Evolutionary conservation across 2,888 invertebrate genomes (phyloP).

Genomic region (Cecidostiba fungosa): DNA sequence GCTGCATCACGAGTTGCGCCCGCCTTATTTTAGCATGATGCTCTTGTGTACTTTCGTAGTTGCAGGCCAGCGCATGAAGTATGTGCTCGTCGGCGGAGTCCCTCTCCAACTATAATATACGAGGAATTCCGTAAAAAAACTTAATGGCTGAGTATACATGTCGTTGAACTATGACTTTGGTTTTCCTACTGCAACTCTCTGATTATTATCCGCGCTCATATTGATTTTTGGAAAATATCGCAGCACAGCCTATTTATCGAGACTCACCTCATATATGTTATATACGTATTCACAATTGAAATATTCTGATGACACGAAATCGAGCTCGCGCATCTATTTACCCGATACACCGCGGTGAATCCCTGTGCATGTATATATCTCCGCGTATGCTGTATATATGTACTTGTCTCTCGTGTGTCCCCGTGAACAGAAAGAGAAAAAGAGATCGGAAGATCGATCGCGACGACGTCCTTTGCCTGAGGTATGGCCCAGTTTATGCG

Average conservation of each 20-base stretch:
- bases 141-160: no score
- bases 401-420: background rate
- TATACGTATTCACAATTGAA: background rate
- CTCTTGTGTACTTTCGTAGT: background rate
- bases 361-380: background rate
- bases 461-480: background rate
- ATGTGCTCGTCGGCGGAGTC: no score
- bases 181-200: no score
- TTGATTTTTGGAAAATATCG: background rate
- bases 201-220: background rate
- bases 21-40: background rate
- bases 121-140: no score
- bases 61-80: background rate
- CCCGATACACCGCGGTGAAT: no score
- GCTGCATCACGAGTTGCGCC: no score
- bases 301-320: constrained; percentile 13
- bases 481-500: constrained; percentile 30
- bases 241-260: background rate
- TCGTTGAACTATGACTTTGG: no score
- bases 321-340: background rate
- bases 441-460: background rate
- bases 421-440: background rate
- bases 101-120: no score
- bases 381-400: background rate
- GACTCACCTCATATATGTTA: background rate